These are phyloP conservation scores for Endomychus coccineus DNA, from an alignment of 2,888 invertebrate species.

Conservation along the genomic window DNA sequence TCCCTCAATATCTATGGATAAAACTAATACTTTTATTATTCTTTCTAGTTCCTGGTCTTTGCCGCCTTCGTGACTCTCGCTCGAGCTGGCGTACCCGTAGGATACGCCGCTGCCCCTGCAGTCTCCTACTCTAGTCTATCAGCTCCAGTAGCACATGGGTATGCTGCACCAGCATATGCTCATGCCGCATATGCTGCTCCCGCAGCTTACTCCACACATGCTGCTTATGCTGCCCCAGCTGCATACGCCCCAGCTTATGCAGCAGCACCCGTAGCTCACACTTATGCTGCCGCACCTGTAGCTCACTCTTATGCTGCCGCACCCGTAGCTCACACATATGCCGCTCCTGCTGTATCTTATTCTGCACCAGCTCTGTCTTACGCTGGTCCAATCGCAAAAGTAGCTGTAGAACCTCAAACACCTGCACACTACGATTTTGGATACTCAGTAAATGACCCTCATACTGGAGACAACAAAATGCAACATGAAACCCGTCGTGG, in stretches of 20 bases:
- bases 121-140: slow-evolving; percentile 16
- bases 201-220: slow-evolving; percentile 14
- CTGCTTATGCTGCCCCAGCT: slow-evolving; percentile 31
- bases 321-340: slow-evolving; percentile 17
- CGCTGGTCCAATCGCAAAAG: slow-evolving; percentile 18
- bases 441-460: slow-evolving; percentile 2
- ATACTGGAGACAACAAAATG: slow-evolving; percentile 19
- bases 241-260: too few relatives aligned
- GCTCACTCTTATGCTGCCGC: slow-evolving; percentile 34
- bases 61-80: slow-evolving; percentile 26
- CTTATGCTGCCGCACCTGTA: slow-evolving; percentile 38
- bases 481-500: too few relatives aligned
- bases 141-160: slow-evolving; percentile 12
- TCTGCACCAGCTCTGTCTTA: slow-evolving; percentile 18
- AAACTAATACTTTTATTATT: too few relatives aligned
- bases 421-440: too few relatives aligned
- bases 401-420: too few relatives aligned
- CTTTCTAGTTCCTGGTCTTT: slow-evolving; percentile 29
- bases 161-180: too few relatives aligned
- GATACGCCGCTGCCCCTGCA: slow-evolving; percentile 23
- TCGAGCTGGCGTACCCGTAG: slow-evolving; percentile 26
- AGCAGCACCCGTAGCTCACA: slow-evolving; percentile 41
- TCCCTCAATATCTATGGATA: too few relatives aligned
- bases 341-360: slow-evolving; percentile 20
- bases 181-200: slow-evolving; percentile 21